A percentile compares a stretch with the other conserved stretches of the same genome.
Evolutionary conservation across 2,113 vertebrate species (phyloP).

Genomic region (Microtus pennsylvanicus): DNA sequence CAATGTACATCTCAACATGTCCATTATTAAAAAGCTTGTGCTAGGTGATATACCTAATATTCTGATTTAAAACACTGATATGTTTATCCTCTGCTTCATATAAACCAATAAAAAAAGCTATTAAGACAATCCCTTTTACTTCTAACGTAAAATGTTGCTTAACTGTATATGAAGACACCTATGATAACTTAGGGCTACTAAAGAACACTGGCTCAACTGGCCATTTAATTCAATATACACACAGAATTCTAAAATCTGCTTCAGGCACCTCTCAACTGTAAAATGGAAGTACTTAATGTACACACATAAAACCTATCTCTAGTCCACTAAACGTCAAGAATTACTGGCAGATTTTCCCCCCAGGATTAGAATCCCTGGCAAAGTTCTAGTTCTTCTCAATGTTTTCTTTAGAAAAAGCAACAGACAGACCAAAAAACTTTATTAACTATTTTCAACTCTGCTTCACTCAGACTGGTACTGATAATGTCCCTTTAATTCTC

Average conservation of each 20-base stretch:
- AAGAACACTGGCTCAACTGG: not conserved
- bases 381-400: not conserved
- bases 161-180: not conserved
- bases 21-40: not conserved
- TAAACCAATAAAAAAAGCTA: conserved; percentile 19
- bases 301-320: not conserved
- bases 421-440: not conserved
- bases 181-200: not conserved
- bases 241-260: conserved; percentile 40
- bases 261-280: not conserved
- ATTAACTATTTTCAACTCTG: not conserved
- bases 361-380: not conserved
- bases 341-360: not conserved
- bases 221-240: not conserved
- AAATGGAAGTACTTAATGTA: not conserved
- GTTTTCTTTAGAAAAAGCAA: not conserved
- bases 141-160: not conserved
- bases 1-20: not conserved
- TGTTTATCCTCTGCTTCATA: not conserved
- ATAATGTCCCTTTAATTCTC: not conserved
- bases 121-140: not conserved
- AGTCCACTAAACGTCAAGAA: not conserved
- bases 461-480: not conserved
- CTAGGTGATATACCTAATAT: not conserved
- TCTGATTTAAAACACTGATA: conserved; percentile 43